Evolutionary conservation across 2,888 invertebrate genomes (phyloP), one percentile per base, ranked within the genome.

Genomic region (Phania funesta): DNA sequence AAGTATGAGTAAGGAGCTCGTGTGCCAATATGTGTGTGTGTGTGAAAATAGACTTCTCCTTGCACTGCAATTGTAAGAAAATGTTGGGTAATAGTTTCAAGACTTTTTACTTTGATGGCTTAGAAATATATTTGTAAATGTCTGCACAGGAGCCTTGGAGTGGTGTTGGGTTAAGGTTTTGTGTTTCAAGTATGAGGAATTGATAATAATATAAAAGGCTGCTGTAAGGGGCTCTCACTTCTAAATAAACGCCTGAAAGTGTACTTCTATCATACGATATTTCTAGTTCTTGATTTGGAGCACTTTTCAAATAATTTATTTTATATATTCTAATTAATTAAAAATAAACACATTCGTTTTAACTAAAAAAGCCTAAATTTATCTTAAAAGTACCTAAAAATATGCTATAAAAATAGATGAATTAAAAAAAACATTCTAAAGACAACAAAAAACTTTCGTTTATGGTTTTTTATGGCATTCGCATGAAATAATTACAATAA

Each of bases 91-190:
- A 62, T 70, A 75, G 56, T 80, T 75, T 65, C 50, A 80, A 71
- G 76, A 76, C 58, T 65, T 80, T 71, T 76, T 71, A 60, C 75
- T 76, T 80, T 80, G 80, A 80, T 80, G 58, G 76, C 65, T 76
- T 56, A 29, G 26, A 62, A 54, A 73, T 35, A 46, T 67, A 35
- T 71, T 32, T 6, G 58, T 20, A 65, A 58, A 35, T 41, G 70
- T 38, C 32, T 65, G 46, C n/a, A 0, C 24, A 22, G 22, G 29
- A 54, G 26, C 29, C 46, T 32, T 24, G 13, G n/a, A 11, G 16
- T n/a, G n/a, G 29, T 16, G 4, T 20, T 16, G 22, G 32, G 26
- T 29, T 50, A 13, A 18, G 9, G n/a, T 32, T 62, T 62, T 44
- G 6, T 38, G 18, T 41, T 56, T 35, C 9, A 32, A 35, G 24